Evolutionary conservation across 1,140 invertebrate species (phyloP).

Genomic region (Apis mellifera): Amel_HAv3.1 CM009940.2:2457501-2458000

Average conservation of each 20-base stretch:
- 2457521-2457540: no score
- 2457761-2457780: background rate
- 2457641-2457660: background rate
- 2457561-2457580: no score
- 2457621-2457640: background rate
- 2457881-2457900: background rate
- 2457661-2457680: background rate
- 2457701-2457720: constrained; percentile 10
- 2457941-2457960: background rate
- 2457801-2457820: background rate
- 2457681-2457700: background rate
- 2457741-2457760: background rate
- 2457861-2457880: background rate
- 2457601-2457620: background rate
- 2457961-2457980: constrained; percentile 44
- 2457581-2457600: no score
- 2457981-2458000: constrained; percentile 56
- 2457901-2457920: constrained; percentile 26
- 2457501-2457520: no score
- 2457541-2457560: no score
- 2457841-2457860: background rate
- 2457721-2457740: background rate
- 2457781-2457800: no score
- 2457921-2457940: constrained; percentile 49
- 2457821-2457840: fast-evolving